These are phyloP conservation scores for Hucho hucho DNA, from an alignment of 2,113 vertebrate genomes.

Conservation along the genomic window DNA sequence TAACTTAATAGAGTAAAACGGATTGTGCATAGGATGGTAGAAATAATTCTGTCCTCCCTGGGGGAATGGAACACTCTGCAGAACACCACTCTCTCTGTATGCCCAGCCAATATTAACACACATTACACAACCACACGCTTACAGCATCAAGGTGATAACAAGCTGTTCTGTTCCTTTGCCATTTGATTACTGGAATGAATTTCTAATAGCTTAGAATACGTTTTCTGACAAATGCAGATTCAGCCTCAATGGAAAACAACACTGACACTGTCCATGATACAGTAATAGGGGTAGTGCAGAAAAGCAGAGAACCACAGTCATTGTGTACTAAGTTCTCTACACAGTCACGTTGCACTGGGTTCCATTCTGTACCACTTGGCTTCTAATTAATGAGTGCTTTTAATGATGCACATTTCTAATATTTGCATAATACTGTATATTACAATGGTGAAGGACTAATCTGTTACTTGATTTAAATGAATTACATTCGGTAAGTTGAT, in stretches of 20 bases:
- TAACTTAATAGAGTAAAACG: slow-evolving; percentile 59
- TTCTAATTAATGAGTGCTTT: slow-evolving; percentile 43
- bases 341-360: background rate
- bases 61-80: slow-evolving; percentile 43
- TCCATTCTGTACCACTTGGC: background rate
- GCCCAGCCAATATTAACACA: slow-evolving; percentile 65
- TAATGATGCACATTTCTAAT: slow-evolving; percentile 48
- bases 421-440: slow-evolving; percentile 57
- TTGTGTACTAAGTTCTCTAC: too few relatives aligned
- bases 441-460: slow-evolving; percentile 50
- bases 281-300: background rate
- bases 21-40: slow-evolving; percentile 56
- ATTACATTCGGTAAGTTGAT: slow-evolving; percentile 59
- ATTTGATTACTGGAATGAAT: slow-evolving; percentile 47
- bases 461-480: slow-evolving; percentile 61
- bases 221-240: background rate
- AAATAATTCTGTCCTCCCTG: slow-evolving; percentile 51
- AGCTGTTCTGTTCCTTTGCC: slow-evolving; percentile 49
- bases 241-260: background rate
- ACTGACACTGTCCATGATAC: background rate
- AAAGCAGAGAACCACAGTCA: background rate
- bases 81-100: slow-evolving; percentile 57
- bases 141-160: slow-evolving; percentile 61
- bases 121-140: slow-evolving; percentile 60
- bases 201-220: slow-evolving; percentile 24